A percentile compares a stretch with the other conserved stretches of the same genome.
phyloP scores from a whole-genome alignment of 2,113 vertebrate species.

The Stegastes partitus region DNA sequence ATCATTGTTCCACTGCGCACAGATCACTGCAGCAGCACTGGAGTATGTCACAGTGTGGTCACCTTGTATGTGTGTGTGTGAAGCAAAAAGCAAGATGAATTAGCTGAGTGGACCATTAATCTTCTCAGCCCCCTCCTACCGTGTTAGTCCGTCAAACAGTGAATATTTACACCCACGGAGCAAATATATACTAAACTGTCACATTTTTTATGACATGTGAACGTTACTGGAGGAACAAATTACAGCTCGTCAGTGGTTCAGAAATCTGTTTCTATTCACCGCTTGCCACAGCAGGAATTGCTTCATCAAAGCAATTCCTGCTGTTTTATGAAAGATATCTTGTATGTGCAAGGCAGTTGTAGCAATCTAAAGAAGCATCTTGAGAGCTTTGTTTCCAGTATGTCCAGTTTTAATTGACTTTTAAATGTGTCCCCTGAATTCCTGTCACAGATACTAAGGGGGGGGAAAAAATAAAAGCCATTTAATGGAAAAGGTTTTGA shows the following conservation, averaged over 20 bases:
- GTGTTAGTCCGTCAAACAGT: conserved; percentile 13
- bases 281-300: background rate
- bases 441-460: conserved; percentile 1
- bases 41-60: conserved; percentile 32
- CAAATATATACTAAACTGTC: conserved; percentile 46
- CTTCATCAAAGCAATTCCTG: background rate
- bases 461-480: background rate
- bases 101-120: conserved; percentile 52
- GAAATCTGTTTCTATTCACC: conserved; percentile 19
- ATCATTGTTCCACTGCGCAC: conserved; percentile 35
- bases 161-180: conserved; percentile 4
- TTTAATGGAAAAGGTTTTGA: conserved; percentile 39
- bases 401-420: conserved; percentile 1
- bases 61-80: conserved; percentile 36
- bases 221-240: conserved; percentile 19
- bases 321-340: background rate
- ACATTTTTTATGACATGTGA: conserved; percentile 38
- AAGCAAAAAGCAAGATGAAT: conserved; percentile 58
- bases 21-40: conserved; percentile 40
- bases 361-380: background rate
- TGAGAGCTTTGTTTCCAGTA: background rate
- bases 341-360: background rate
- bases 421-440: conserved; percentile 2
- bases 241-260: conserved; percentile 19
- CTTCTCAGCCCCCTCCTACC: background rate